Evolutionary conservation across 2,888 invertebrate genomes (phyloP).

Genomic region (Netelia virgata): DNA sequence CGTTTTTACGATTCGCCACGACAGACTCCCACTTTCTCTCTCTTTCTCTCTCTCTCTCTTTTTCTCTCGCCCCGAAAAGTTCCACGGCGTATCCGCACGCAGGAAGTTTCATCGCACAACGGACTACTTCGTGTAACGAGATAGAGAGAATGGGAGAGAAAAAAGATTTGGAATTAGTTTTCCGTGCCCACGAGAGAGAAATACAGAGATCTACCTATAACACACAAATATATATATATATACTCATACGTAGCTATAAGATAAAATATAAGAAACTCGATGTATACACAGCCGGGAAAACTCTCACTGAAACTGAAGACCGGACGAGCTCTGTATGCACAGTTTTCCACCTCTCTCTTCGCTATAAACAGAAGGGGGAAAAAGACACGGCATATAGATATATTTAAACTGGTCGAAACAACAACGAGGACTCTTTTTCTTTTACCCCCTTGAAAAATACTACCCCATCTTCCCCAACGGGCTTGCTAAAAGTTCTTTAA

Average conservation of each 20-base stretch:
- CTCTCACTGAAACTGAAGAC: slow-evolving; percentile 54
- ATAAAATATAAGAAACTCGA: background rate
- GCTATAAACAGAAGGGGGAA: background rate
- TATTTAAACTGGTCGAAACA: slow-evolving; percentile 7
- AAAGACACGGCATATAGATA: background rate
- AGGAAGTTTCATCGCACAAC: slow-evolving; percentile 61
- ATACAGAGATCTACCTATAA: slow-evolving; percentile 9
- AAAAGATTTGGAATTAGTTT: slow-evolving; percentile 69
- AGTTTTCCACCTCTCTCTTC: slow-evolving; percentile 46
- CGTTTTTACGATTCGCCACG: slow-evolving; percentile 62
- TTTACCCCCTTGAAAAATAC: slow-evolving; percentile 39
- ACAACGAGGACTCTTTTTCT: slow-evolving; percentile 40
- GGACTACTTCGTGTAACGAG: slow-evolving; percentile 45
- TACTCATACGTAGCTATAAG: background rate
- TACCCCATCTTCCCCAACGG: slow-evolving; percentile 39
- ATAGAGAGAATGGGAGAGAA: slow-evolving; percentile 43
- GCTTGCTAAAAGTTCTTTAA: slow-evolving; percentile 45
- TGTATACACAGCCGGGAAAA: slow-evolving; percentile 50
- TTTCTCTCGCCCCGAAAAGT: slow-evolving; percentile 45
- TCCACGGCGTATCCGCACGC: slow-evolving; percentile 45
- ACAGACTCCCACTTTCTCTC: background rate
- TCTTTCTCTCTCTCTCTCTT: background rate
- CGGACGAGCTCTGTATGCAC: slow-evolving; percentile 36
- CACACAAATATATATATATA: background rate
- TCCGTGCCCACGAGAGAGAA: slow-evolving; percentile 39